phyloP scores from a whole-genome alignment of 2,113 vertebrate genomes.

The Pycnonotus jocosus region DNA sequence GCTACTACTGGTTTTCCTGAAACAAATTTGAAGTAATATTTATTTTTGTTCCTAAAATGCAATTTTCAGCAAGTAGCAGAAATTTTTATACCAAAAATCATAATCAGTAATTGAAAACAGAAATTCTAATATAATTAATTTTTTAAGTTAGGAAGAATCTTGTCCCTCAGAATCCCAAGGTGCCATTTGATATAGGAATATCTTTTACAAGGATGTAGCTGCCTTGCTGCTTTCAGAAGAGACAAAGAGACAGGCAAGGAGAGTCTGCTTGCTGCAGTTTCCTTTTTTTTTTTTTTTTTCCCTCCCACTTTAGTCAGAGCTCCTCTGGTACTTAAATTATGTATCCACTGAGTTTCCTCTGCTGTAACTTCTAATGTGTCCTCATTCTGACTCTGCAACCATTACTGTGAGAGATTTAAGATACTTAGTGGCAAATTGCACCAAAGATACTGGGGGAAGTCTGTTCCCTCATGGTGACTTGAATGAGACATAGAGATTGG shows the following conservation, averaged over 20 bases:
- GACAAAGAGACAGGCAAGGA: neutral
- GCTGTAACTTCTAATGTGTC: neutral
- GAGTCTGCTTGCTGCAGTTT: neutral
- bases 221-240: neutral
- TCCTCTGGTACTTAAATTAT: neutral
- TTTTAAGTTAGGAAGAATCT: neutral
- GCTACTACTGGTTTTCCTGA: neutral
- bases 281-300: neutral
- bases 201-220: neutral
- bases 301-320: neutral
- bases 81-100: neutral
- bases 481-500: neutral
- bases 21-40: neutral
- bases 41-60: neutral
- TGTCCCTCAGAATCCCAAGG: neutral
- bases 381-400: neutral
- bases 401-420: neutral
- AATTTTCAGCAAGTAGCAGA: neutral
- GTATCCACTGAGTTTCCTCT: neutral
- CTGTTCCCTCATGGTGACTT: neutral
- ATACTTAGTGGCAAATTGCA: neutral
- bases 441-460: neutral
- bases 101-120: neutral
- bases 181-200: neutral
- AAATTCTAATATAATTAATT: neutral